Percentiles rank a stretch among this genome's conserved stretches.
Conservation (phyloP, 2,113 vertebrate genomes). For the Microcebus ravelobensis region DNA sequence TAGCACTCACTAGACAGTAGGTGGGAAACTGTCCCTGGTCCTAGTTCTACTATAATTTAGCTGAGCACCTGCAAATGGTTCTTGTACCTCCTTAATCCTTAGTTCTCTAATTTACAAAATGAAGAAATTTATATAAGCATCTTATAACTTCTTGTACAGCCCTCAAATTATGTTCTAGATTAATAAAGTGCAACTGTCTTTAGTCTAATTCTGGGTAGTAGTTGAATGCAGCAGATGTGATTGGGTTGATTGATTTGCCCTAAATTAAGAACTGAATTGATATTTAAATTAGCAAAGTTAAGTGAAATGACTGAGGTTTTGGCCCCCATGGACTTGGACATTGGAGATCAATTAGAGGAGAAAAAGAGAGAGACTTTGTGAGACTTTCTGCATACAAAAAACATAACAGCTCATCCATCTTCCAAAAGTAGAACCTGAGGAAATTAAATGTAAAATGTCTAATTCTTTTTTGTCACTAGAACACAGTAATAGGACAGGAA, state of each 20-base stretch:
- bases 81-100: background rate
- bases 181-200: background rate
- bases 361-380: background rate
- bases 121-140: background rate
- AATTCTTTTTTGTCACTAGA: background rate
- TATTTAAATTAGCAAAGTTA: background rate
- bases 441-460: background rate
- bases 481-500: background rate
- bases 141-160: background rate
- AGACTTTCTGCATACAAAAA: background rate
- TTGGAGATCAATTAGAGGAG: conserved; percentile 31
- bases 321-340: background rate
- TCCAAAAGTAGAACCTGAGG: background rate
- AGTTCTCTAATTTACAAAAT: background rate
- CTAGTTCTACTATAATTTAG: background rate
- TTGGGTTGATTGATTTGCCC: background rate
- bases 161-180: background rate
- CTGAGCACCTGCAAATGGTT: background rate
- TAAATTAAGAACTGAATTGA: background rate
- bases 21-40: background rate
- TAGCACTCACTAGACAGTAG: background rate
- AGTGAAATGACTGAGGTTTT: background rate
- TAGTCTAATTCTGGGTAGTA: background rate
- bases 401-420: background rate
- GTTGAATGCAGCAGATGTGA: background rate